phyloP scores from a whole-genome alignment of 1,140 invertebrate species.

The Lordiphosa stackelbergi region DNA sequence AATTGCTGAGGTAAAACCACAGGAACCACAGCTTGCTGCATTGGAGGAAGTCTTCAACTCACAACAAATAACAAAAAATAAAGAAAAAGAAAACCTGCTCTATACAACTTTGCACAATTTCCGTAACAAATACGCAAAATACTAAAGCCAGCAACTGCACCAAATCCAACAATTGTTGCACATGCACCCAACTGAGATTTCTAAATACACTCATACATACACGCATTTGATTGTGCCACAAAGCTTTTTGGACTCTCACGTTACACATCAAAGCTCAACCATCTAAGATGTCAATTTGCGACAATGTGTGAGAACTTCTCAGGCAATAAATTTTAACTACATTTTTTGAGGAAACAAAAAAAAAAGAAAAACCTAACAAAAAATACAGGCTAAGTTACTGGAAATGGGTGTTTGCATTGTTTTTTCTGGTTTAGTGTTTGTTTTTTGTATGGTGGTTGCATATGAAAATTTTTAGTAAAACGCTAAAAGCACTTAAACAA shows the following conservation, averaged over 20 bases:
- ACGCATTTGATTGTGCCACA: conserved; percentile 33
- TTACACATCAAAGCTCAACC: conserved; percentile 54
- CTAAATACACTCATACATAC: conserved; percentile 17
- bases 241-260: conserved; percentile 51
- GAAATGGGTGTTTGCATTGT: conserved; percentile 42
- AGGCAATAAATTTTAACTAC: conserved; percentile 59
- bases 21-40: no score
- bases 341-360: conserved; percentile 33
- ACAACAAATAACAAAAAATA: conserved; percentile 28
- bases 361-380: conserved; percentile 24
- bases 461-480: conserved; percentile 70
- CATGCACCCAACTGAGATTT: conserved; percentile 44
- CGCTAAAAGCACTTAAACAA: conserved; percentile 74
- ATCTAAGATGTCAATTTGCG: conserved; percentile 55
- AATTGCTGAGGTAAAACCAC: no score
- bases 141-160: conserved; percentile 19
- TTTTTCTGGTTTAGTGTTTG: conserved; percentile 5
- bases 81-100: conserved; percentile 18
- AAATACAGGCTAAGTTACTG: conserved; percentile 29
- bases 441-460: conserved; percentile 32
- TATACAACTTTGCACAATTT: conserved; percentile 41
- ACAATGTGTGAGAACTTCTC: conserved; percentile 69
- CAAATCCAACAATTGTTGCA: conserved; percentile 35
- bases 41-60: conserved; percentile 4
- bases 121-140: conserved; percentile 21